These are phyloP conservation scores for Notothenia coriiceps DNA, from an alignment of 2,113 vertebrate species.

Conservation along the genomic window DNA sequence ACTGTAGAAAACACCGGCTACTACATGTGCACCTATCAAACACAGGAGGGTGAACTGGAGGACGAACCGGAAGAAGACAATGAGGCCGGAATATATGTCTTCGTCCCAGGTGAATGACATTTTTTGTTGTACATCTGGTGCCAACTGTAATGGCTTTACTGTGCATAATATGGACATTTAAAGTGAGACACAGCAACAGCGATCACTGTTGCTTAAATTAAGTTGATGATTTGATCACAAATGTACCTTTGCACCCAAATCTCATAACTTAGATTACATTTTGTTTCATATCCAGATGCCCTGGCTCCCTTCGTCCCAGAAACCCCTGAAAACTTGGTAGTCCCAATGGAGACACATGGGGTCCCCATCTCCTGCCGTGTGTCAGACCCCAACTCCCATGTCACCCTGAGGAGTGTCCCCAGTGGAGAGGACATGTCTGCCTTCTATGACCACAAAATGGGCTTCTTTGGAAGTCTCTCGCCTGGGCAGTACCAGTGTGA, in stretches of 20 bases:
- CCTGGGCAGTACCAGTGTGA: constrained; percentile 89
- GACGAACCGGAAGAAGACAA: constrained; percentile 65
- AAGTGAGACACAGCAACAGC: too few relatives aligned
- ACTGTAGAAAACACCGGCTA: constrained; percentile 86
- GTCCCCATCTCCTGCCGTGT: constrained; percentile 90
- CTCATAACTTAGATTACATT: background rate
- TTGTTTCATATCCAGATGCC: constrained; percentile 68
- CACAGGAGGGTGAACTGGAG: constrained; percentile 8
- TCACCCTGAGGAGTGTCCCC: constrained; percentile 83
- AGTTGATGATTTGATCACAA: too few relatives aligned
- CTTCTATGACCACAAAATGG: constrained; percentile 87
- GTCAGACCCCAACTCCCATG: constrained; percentile 85
- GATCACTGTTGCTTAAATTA: too few relatives aligned
- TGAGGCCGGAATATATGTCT: constrained; percentile 89
- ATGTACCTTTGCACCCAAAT: too few relatives aligned
- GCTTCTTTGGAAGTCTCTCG: constrained; percentile 86
- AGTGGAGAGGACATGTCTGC: constrained; percentile 72
- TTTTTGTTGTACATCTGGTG: background rate
- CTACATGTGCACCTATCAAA: constrained; percentile 88
- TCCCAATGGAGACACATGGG: constrained; percentile 59
- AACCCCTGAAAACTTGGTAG: constrained; percentile 74
- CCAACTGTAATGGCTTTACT: background rate
- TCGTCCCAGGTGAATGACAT: constrained; percentile 87
- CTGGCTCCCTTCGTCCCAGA: constrained; percentile 88
- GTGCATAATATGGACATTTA: too few relatives aligned